Evolutionary conservation across 2,797 vertebrate genomes (phyloP).

Genomic region (Triplophysa bombifrons): DNA sequence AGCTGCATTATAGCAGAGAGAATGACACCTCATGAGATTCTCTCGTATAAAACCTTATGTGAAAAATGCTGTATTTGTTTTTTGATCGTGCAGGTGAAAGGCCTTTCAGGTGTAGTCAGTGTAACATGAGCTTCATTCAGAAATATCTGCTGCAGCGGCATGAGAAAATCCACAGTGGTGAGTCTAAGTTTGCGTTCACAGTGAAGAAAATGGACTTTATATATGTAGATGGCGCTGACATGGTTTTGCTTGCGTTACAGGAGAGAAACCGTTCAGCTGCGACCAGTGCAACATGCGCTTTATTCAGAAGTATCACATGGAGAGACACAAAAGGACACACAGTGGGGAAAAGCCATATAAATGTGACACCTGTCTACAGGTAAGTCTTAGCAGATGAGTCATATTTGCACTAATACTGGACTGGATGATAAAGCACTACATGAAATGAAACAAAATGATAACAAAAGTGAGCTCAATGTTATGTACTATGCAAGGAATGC

Average conservation of each 20-base stretch:
- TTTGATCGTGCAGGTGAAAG: slow-evolving; percentile 86
- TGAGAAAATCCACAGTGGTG: slow-evolving; percentile 97
- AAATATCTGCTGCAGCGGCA: slow-evolving; percentile 97
- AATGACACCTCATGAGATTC: background rate
- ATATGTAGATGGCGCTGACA: background rate
- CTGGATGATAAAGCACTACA: no score
- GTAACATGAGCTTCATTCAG: slow-evolving; percentile 99
- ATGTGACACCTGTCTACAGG: slow-evolving; percentile 98
- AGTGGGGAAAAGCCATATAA: slow-evolving; percentile 99
- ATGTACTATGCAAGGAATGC: no score
- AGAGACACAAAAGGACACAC: slow-evolving; percentile 98
- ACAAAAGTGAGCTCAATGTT: no score
- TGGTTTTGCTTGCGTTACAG: slow-evolving; percentile 59
- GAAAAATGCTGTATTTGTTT: slow-evolving; percentile 63
- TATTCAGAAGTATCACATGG: slow-evolving; percentile 99
- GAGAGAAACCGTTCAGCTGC: slow-evolving; percentile 98
- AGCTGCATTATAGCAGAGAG: background rate
- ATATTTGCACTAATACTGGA: background rate
- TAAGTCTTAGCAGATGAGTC: slow-evolving; percentile 52
- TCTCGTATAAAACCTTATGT: slow-evolving; percentile 61
- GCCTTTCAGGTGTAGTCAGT: slow-evolving; percentile 99
- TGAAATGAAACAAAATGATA: no score
- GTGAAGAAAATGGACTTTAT: background rate
- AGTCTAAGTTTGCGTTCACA: slow-evolving; percentile 57
- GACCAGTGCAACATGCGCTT: slow-evolving; percentile 99